Evolutionary conservation across 2,797 vertebrate species (phyloP).

Genomic region (Clangula hyemalis): DNA sequence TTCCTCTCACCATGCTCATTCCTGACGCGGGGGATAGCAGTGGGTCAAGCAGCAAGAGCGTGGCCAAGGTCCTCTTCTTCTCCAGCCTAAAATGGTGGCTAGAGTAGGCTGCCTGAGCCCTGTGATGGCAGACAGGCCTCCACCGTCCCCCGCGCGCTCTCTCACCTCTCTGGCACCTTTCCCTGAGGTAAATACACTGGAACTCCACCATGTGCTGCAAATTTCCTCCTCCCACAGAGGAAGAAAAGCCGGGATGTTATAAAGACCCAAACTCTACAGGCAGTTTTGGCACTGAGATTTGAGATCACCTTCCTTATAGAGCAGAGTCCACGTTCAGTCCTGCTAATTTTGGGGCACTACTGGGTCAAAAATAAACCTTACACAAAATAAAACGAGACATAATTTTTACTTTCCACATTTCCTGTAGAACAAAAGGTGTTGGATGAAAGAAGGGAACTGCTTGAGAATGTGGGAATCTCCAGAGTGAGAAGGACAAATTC

Average conservation of each 20-base stretch:
- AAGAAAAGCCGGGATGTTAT: background rate
- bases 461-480: background rate
- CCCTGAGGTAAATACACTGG: background rate
- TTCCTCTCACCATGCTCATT: rapidly evolving
- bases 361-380: background rate
- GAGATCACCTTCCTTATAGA: background rate
- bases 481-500: background rate
- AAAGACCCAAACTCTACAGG: background rate
- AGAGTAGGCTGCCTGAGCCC: background rate
- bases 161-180: background rate
- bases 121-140: rapidly evolving
- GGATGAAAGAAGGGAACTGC: background rate
- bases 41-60: rapidly evolving
- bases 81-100: background rate
- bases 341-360: background rate
- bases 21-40: background rate
- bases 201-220: background rate
- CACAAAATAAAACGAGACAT: background rate
- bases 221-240: background rate
- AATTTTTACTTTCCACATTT: background rate
- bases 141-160: background rate
- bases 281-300: background rate
- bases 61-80: background rate
- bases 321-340: background rate
- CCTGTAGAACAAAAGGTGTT: background rate